Base-by-base conservation (phyloP, 2,797 vertebrate genomes). In the Hemitrygon akajei region DNA sequence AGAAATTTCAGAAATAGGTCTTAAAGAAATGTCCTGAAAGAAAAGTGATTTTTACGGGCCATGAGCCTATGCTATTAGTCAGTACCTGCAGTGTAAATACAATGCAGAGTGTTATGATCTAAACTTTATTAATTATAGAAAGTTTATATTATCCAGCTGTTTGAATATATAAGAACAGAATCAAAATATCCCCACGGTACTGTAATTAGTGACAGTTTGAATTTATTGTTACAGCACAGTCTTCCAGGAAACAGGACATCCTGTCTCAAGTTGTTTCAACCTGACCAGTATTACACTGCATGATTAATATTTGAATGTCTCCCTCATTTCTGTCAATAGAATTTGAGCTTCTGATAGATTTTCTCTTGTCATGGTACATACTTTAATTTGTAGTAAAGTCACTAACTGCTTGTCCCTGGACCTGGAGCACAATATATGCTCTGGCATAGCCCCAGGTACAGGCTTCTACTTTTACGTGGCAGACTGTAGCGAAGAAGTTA, bases 211-310 rank as follows among this genome's bases (percentile, higher is more conserved):
- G 11, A 37, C 25, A 56, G 91, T 66, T 27, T 75, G 91, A 92
- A 75, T 56, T 91, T 20, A 30, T 91, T 69, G 89, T 92, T 20
- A 30, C 92, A 37, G 6, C 69, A 7, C 69, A 30, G 69, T 22
- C 73, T 56, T 92, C 91, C 69, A 92, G 91, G 91, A 92, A 92
- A 75, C 91, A 92, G 71, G 71, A 93, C 73, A 71, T 93, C 71
- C 91, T 93, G 91, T 93, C 71, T 37, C 71, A 93, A 76, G 14
- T 22, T 30, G 37, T 22, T 93, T 76, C 73, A 69, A 63, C 63
- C n/a, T 69, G 86, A 63, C 86, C 63, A 69, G 63, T 91, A 34
- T 75, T 93, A 76, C n/a, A 73, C 47, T 76, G 71, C 71, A 9
- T 76, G 91, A 75, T 93, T 56, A 58, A 93, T 40, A 58, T 69